Evolutionary conservation across 2,113 vertebrate species (phyloP), one percentile per base, ranked within the genome.

Genomic region (Podarcis cretensis): DNA sequence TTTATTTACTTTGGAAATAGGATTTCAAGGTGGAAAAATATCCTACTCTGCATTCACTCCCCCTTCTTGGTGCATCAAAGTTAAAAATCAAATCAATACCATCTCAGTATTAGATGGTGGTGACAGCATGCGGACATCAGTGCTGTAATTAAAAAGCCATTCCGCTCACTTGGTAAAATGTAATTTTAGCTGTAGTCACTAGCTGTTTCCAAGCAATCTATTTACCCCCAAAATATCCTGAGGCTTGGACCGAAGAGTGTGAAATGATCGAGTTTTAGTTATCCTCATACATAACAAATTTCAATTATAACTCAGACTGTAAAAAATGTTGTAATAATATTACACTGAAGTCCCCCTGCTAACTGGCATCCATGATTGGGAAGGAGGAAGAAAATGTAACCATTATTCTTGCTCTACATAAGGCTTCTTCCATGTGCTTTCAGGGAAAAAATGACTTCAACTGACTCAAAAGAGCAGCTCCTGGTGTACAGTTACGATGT

Each of bases 61-160:
- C 90, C 79, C 85, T 84, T 40, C 73, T 84, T 96, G 90, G 90
- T 95, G 91, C 92, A 95, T 96, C 93, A 95, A 95, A 96, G 94
- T 96, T 97, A 97, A 96, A 97, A 97, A 97, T 96, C 81, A 87
- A 96, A 96, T 97, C 97, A 96, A 95, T 97, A 96, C 92, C 86
- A 93, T 96, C 95, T 95, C 94, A 95, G 95, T 95, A 95, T 97
- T 96, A 96, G 95, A 96, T 0, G 81, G 95, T 97, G 96, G 94
- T 94, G 94, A 97, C 96, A 97, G 96, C 93, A 94, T 95, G 96
- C 0, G 94, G 95, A 94, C 96, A 96, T 95, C 96, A 96, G 95
- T 94, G 94, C 92, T 96, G 96, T 96, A 97, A 98, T 97, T 97
- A 97, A 98, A 98, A 97, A 97, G 93, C 94, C 96, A 97, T 95